Evolutionary conservation across 2,888 invertebrate species (phyloP).

Genomic region (Baccha elongata): DNA sequence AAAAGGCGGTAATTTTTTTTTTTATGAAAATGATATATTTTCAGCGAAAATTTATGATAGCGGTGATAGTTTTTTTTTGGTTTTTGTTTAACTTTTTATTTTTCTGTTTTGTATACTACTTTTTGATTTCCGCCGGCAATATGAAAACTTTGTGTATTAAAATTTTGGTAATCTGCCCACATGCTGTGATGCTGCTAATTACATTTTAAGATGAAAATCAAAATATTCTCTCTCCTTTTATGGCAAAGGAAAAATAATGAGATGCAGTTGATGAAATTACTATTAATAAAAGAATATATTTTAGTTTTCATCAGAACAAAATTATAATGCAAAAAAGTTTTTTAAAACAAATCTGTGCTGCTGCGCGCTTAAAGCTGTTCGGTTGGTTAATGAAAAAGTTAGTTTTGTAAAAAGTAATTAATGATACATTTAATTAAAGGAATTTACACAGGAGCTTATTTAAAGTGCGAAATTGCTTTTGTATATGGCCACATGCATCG

Average conservation of each 20-base stretch:
- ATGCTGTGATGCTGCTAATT: slow-evolving; percentile 70
- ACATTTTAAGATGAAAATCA: slow-evolving; percentile 66
- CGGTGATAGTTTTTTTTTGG: slow-evolving; percentile 58
- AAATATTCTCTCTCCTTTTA: slow-evolving; percentile 32
- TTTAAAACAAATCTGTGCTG: background rate
- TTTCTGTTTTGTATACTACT: background rate
- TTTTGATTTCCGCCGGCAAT: slow-evolving; percentile 49
- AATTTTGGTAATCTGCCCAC: slow-evolving; percentile 69
- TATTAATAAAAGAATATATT: background rate
- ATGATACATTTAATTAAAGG: too few species aligned
- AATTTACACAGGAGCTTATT: too few species aligned
- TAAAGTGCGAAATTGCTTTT: too few species aligned
- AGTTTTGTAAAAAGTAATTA: too few species aligned
- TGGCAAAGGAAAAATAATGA: slow-evolving; percentile 31
- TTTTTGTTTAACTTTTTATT: slow-evolving; percentile 8
- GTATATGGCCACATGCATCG: too few species aligned
- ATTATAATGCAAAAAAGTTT: slow-evolving; percentile 25
- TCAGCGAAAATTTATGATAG: slow-evolving; percentile 61
- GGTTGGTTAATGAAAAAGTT: background rate
- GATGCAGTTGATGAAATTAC: slow-evolving; percentile 31
- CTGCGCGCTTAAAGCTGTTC: background rate
- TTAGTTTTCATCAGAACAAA: background rate
- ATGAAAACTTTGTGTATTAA: slow-evolving; percentile 60
- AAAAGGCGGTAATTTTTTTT: slow-evolving; percentile 29
- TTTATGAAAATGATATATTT: slow-evolving; percentile 25